These are phyloP conservation scores for Heliconius eleuchia DNA, from an alignment of 1,140 invertebrate genomes.

Conservation along the genomic window DNA sequence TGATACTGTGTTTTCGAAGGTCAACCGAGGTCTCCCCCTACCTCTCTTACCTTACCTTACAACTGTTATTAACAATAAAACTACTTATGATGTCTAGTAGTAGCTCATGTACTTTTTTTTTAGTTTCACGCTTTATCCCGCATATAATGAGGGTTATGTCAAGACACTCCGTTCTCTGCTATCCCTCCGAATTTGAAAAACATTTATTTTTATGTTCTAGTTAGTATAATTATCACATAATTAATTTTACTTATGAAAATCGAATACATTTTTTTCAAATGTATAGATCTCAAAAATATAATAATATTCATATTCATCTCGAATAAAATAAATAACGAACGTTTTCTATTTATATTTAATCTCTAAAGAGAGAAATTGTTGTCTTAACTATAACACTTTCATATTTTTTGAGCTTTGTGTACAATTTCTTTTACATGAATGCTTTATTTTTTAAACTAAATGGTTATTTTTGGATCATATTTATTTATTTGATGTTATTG, in stretches of 20 bases:
- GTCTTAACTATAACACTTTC: not conserved
- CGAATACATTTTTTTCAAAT: not conserved
- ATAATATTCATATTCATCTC: not conserved
- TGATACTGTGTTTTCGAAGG: too few species aligned
- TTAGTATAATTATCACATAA: too few species aligned
- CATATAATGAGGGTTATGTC: too few species aligned
- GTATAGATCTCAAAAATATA: not conserved
- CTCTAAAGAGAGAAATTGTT: not conserved
- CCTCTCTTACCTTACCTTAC: too few species aligned
- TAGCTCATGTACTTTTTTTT: too few species aligned
- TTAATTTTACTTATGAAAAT: not conserved
- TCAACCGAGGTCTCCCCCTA: too few species aligned
- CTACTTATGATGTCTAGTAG: too few species aligned
- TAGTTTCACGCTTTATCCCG: too few species aligned
- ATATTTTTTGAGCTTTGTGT: not conserved
- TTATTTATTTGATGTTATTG: not conserved
- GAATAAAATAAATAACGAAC: not conserved
- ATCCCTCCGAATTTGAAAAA: too few species aligned
- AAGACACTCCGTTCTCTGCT: too few species aligned
- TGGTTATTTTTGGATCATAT: not conserved
- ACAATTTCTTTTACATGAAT: not conserved
- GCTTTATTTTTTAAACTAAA: not conserved
- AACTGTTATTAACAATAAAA: not conserved
- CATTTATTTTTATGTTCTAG: too few species aligned
- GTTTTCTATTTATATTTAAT: constrained; percentile 1